Evolutionary conservation across 1,140 invertebrate species (phyloP), one percentile per base, ranked within the genome.

Genomic region (Bombus superbus): DNA sequence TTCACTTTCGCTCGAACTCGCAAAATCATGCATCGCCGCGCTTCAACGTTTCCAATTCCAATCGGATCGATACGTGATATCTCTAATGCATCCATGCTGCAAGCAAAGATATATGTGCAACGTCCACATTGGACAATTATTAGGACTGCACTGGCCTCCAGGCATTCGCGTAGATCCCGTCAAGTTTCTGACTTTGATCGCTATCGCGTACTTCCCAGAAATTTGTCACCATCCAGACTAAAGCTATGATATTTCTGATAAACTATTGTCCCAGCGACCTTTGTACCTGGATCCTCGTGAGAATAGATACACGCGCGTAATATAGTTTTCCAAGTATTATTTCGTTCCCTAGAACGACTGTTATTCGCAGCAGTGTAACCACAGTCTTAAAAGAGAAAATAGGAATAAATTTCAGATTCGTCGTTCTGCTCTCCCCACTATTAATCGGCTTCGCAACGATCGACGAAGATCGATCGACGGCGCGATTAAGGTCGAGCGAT

Each of bases 401-500:
- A n/a, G n/a, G 13, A 35, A 40, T 62, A 35, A 88, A 87, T 80
- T 86, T 88, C 80, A 66, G 38, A 3, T 74, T 71, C 69, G 2
- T 6, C 5, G 35, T 75, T 57, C 47, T 72, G 28, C 47, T 25
- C 68, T 40, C 53, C 42, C 32, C 18, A 18, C 18, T 18, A 53
- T 40, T 38, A 53, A 28, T 75, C 40, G n/a, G 59, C 74, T 74
- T 84, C 86, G 40, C 42, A 25, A 28, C 59, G 78, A 89, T 88
- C 82, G 78, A 80, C 83, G 40, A 66, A 79, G 85, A 91, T 88
- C 90, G 88, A 92, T 92, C 86, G 86, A 35, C 71, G 28, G 0
- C 74, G 66, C 76, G 87, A 89, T 88, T 91, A 89, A 90, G 83
- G 86, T 83, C 90, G 87, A 86, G 81, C 83, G 86, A 92, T 90